Evolutionary conservation across 1,140 invertebrate species (phyloP).

Genomic region (Potamilus streckersoni): DNA sequence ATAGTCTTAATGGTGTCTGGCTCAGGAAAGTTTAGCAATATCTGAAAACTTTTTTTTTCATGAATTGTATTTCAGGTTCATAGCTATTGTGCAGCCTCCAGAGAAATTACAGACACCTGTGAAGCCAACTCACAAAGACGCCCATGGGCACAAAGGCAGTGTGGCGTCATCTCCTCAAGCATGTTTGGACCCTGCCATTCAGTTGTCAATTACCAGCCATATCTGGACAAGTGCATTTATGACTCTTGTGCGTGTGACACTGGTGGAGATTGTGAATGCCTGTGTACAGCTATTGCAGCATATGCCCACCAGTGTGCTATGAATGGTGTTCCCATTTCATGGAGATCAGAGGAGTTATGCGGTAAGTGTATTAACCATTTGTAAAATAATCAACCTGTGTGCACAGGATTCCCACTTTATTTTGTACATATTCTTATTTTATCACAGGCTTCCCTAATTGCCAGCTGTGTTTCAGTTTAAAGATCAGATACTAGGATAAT

Average conservation of each 20-base stretch:
- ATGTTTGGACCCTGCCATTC: slow-evolving; percentile 83
- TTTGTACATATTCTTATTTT: too few relatives aligned
- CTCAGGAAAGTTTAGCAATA: too few relatives aligned
- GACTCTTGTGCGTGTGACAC: slow-evolving; percentile 83
- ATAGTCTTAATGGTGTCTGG: too few relatives aligned
- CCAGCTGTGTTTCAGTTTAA: too few relatives aligned
- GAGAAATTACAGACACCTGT: slow-evolving; percentile 75
- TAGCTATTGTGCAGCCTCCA: slow-evolving; percentile 74
- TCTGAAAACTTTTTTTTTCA: too few relatives aligned
- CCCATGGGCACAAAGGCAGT: slow-evolving; percentile 82
- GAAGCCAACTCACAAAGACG: slow-evolving; percentile 77
- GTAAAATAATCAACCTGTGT: too few relatives aligned
- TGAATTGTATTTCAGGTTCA: slow-evolving; percentile 71
- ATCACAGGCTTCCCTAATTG: too few relatives aligned
- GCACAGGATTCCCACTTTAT: too few relatives aligned
- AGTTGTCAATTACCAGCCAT: slow-evolving; percentile 73
- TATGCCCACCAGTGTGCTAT: slow-evolving; percentile 86
- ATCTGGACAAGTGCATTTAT: slow-evolving; percentile 46
- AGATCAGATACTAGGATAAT: too few relatives aligned
- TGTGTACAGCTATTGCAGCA: slow-evolving; percentile 88
- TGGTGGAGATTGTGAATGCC: slow-evolving; percentile 90
- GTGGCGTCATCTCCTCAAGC: slow-evolving; percentile 79
- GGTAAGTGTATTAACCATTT: slow-evolving; percentile 35
- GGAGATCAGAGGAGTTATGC: slow-evolving; percentile 79
- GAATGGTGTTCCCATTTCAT: slow-evolving; percentile 76